Evolutionary conservation across 23 tunicate genomes (phyloP).

Genomic region (Halocynthia roretzi): DNA sequence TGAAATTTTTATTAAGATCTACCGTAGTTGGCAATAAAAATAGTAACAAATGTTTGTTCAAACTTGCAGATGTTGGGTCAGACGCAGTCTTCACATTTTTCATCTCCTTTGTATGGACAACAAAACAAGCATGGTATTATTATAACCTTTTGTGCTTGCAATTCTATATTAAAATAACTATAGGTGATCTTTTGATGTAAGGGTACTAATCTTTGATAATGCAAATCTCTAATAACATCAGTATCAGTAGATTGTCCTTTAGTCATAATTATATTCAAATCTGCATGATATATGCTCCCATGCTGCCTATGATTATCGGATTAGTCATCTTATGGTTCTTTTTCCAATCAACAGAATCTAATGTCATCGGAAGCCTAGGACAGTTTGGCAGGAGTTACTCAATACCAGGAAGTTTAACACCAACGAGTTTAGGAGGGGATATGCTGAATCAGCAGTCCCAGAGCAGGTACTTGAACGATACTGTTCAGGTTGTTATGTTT

Average conservation of each 20-base stretch:
- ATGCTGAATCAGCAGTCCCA: slow-evolving; percentile 17
- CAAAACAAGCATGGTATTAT: slow-evolving; percentile 19
- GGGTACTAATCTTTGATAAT: too few relatives aligned
- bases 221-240: too few relatives aligned
- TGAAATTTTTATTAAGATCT: not conserved
- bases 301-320: too few relatives aligned
- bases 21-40: not conserved
- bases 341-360: not conserved
- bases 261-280: too few relatives aligned
- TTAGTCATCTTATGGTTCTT: too few relatives aligned
- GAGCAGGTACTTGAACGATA: not conserved
- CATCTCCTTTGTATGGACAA: slow-evolving; percentile 57
- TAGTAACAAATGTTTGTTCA: not conserved
- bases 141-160: not conserved
- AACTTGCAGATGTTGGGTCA: slow-evolving; percentile 42
- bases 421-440: slow-evolving; percentile 50
- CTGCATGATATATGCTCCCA: too few relatives aligned
- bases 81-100: slow-evolving; percentile 27
- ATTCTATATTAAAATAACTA: too few relatives aligned
- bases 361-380: slow-evolving; percentile 9
- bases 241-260: too few relatives aligned
- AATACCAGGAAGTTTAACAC: slow-evolving; percentile 43
- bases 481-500: too few relatives aligned
- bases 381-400: slow-evolving; percentile 61
- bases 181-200: too few relatives aligned